Evolutionary conservation across 2,113 vertebrate species (phyloP).

Genomic region (Alces alces): DNA sequence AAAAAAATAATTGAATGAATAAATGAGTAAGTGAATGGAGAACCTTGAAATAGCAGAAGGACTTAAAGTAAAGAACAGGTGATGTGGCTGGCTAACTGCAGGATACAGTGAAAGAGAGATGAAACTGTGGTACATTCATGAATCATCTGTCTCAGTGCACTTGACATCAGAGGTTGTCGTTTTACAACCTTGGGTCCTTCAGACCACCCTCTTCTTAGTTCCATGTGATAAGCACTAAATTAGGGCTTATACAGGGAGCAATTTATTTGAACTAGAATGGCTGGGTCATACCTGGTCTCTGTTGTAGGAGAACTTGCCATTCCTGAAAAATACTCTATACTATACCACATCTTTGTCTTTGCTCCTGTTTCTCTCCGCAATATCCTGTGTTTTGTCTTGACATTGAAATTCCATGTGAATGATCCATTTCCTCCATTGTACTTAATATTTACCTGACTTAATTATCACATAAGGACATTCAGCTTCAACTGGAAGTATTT

Average conservation of each 20-base stretch:
- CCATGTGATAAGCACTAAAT: neutral
- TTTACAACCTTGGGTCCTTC: neutral
- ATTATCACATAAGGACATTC: neutral
- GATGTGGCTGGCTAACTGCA: neutral
- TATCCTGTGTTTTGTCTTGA: conserved; percentile 16
- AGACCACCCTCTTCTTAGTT: neutral
- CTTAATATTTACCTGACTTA: neutral
- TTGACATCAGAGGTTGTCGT: neutral
- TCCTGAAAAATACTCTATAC: neutral
- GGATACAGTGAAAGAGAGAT: neutral
- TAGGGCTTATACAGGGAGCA: neutral
- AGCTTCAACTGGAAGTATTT: neutral
- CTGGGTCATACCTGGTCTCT: neutral
- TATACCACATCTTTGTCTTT: neutral
- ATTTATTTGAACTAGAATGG: neutral
- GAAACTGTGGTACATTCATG: neutral
- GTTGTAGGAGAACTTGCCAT: neutral
- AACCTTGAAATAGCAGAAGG: neutral
- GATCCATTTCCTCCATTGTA: neutral
- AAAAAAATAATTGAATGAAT: neutral
- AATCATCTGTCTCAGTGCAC: neutral
- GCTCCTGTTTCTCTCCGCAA: neutral
- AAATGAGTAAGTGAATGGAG: neutral
- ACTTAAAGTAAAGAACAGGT: neutral
- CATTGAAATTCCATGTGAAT: neutral